Base-by-base conservation (phyloP, 2,113 vertebrate genomes). In the Grammomys surdaster region DNA sequence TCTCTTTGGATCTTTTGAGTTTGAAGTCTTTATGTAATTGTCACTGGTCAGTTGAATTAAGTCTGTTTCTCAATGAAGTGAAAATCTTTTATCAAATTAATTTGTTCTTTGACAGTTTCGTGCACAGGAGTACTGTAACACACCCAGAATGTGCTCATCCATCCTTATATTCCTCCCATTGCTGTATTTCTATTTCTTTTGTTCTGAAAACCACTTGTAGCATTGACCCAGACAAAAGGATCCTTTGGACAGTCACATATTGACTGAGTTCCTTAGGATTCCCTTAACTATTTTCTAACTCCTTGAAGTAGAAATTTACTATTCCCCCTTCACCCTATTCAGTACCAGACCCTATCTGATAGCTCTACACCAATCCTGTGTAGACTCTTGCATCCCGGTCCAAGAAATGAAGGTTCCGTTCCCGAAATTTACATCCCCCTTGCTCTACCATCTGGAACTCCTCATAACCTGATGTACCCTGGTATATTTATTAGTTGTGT, bases 161-260 rank as follows among this genome's bases (percentile, higher is more conserved):
- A 20, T 20, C 28, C 31, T 33, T 20, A 10, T 33, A 1, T 36
- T 3, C 31, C 48, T 54, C 12, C 28, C 14, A 31, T 5, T 22
- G 51, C 51, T 19, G 20, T 33, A 33, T 78, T 56, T 96, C 70
- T n/a, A 2, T 46, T 96, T 9, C 4, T 40, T 3, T 90, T 81
- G 19, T 88, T 95, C 72, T 94, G n/a, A 97, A 95, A 96, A 70
- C 5, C 24, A 40, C 14, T 20, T 88, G 1, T 51, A 77, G 56
- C 26, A 6, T 20, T 93, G 58, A 13, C n/a, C 60, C 84, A 43
- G 31, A 89, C 56, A 54, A 96, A 88, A 87, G 19, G 0, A 87
- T 89, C 40, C 78, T 81, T 88, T 67, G 60, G 51, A 40, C 4
- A 46, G 48, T 63, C 84, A 82, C 9, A 65, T 90, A 51, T 56